phyloP scores from a whole-genome alignment of 2,888 invertebrate genomes.

The Dryocosmus kuriphilus region DNA sequence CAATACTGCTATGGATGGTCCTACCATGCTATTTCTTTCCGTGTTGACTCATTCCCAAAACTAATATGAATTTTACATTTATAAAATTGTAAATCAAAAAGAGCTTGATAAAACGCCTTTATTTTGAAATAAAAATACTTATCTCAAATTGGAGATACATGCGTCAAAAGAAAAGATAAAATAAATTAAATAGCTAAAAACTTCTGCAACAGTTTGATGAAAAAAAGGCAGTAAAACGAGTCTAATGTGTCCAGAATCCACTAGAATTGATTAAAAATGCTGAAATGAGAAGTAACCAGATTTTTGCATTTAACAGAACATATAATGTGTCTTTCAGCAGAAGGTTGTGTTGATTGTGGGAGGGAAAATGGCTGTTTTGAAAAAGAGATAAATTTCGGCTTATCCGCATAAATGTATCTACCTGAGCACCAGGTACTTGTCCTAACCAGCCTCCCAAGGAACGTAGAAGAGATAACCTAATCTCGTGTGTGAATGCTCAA shows the following conservation, averaged over 20 bases:
- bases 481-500: conserved; percentile 73
- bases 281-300: conserved; percentile 20
- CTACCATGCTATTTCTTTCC: too few relatives aligned
- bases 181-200: neutral
- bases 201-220: conserved; percentile 1
- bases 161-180: neutral
- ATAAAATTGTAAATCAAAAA: too few relatives aligned
- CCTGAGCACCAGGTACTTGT: conserved; percentile 53
- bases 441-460: conserved; percentile 65
- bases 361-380: conserved; percentile 34
- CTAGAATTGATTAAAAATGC: conserved; percentile 3
- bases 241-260: neutral
- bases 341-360: conserved; percentile 29
- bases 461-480: conserved; percentile 71
- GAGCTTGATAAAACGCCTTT: too few relatives aligned
- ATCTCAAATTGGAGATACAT: too few relatives aligned
- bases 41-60: too few relatives aligned
- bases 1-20: too few relatives aligned
- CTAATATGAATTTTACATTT: too few relatives aligned
- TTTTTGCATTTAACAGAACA: conserved; percentile 23
- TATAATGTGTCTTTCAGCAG: conserved; percentile 31
- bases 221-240: neutral
- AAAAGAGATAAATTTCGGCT: conserved; percentile 40
- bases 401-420: conserved; percentile 50
- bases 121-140: too few relatives aligned